Evolutionary conservation across 2,113 vertebrate species (phyloP).

Genomic region (Perca schrenkii): DNA sequence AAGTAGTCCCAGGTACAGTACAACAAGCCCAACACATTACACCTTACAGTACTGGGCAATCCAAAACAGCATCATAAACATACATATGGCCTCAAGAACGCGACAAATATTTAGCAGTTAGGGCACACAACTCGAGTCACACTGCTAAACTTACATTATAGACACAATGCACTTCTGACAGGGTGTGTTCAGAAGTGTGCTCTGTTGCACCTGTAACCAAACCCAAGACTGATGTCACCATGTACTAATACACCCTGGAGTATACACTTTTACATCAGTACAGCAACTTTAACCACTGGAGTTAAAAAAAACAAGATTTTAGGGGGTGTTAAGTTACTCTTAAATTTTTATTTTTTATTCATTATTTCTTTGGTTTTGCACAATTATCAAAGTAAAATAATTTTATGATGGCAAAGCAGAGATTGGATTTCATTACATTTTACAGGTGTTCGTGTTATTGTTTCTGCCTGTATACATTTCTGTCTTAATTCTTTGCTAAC

Average conservation of each 20-base stretch:
- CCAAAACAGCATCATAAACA: background rate
- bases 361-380: background rate
- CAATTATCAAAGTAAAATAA: background rate
- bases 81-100: background rate
- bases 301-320: background rate
- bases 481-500: background rate
- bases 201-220: background rate
- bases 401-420: background rate
- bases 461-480: background rate
- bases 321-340: background rate
- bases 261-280: background rate
- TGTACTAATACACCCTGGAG: background rate
- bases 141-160: background rate
- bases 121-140: background rate
- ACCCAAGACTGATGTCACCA: background rate
- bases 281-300: background rate
- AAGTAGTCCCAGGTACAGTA: slow-evolving; percentile 76
- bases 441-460: background rate
- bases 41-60: background rate
- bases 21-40: background rate
- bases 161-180: background rate
- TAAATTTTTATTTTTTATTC: background rate
- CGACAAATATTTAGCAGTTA: background rate
- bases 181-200: background rate
- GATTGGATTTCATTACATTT: background rate